These are phyloP conservation scores for Peucedramus taeniatus DNA, from an alignment of 2,113 vertebrate genomes.

Conservation along the genomic window DNA sequence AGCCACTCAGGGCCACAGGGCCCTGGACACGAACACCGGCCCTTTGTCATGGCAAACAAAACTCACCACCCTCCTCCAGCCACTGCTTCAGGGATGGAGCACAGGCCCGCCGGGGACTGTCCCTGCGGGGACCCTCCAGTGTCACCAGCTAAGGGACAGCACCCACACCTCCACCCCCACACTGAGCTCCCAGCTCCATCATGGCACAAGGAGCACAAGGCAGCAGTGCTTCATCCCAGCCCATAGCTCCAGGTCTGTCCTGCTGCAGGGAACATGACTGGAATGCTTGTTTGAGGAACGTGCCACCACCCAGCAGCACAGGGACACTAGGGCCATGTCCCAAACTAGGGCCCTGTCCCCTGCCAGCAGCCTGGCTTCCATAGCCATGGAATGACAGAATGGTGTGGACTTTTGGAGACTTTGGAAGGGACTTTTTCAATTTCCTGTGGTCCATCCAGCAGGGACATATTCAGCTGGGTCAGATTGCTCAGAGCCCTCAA, in stretches of 20 bases:
- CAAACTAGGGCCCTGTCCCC: background rate
- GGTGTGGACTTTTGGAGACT: background rate
- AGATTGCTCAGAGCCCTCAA: background rate
- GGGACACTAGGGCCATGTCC: background rate
- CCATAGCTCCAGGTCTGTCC: background rate
- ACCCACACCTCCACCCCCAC: background rate
- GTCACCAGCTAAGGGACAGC: background rate
- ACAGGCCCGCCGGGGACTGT: background rate
- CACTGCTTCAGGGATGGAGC: background rate
- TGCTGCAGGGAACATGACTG: accelerated
- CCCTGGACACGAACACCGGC: background rate
- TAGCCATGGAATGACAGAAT: background rate
- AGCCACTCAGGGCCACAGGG: background rate
- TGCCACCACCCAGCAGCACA: background rate
- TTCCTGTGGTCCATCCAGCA: background rate
- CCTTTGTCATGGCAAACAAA: background rate
- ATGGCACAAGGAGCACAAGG: background rate
- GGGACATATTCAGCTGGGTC: background rate
- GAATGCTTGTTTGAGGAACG: background rate
- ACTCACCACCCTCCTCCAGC: background rate
- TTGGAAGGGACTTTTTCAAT: background rate
- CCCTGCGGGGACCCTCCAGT: background rate
- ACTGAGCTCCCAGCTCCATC: background rate
- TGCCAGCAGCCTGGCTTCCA: background rate
- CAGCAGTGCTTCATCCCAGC: background rate